These are phyloP conservation scores for Hedychridium roseum DNA, from an alignment of 2,888 invertebrate species.

Conservation along the genomic window DNA sequence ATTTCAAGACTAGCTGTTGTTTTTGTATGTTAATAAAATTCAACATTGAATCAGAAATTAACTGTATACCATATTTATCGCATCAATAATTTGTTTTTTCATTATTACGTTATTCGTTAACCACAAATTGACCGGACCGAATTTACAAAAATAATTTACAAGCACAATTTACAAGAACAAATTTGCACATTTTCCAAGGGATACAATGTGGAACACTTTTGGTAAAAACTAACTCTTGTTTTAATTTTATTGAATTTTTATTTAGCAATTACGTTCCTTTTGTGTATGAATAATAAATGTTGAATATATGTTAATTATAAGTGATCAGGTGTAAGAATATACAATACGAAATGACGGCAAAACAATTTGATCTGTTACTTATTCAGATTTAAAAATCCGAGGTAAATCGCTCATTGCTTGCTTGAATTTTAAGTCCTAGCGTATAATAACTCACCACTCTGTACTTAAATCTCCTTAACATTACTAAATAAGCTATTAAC, in stretches of 20 bases:
- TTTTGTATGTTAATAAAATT: too few relatives aligned
- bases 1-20: too few relatives aligned
- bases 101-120: too few relatives aligned
- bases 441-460: constrained; percentile 37
- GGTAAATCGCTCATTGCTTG: constrained; percentile 24
- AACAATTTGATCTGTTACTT: constrained; percentile 23
- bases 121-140: too few relatives aligned
- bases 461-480: constrained; percentile 36
- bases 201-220: too few relatives aligned
- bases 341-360: constrained; percentile 36
- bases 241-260: constrained; percentile 46
- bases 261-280: constrained; percentile 52
- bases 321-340: constrained; percentile 34
- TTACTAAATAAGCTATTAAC: constrained; percentile 51
- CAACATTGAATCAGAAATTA: too few relatives aligned
- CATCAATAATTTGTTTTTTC: too few relatives aligned
- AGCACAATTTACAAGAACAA: too few relatives aligned
- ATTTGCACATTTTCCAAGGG: too few relatives aligned
- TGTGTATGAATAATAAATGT: constrained; percentile 52
- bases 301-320: constrained; percentile 41
- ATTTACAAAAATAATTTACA: too few relatives aligned
- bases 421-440: constrained; percentile 28
- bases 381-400: constrained; percentile 18
- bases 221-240: too few relatives aligned
- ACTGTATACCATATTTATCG: too few relatives aligned